phyloP scores from a whole-genome alignment of 1,140 invertebrate genomes.

The Danaus melanippus region DNA sequence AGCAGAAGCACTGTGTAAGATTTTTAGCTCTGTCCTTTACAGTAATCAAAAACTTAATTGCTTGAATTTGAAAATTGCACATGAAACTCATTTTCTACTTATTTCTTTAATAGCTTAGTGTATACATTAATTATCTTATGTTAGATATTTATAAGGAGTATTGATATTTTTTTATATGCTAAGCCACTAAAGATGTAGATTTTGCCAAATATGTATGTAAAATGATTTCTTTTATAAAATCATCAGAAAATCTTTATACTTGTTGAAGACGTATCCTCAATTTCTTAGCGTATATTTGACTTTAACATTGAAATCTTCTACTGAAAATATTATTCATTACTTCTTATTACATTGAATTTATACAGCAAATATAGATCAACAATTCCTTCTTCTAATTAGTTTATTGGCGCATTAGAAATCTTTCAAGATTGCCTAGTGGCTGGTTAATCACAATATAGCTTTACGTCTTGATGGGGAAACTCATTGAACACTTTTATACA shows the following conservation, averaged over 20 bases:
- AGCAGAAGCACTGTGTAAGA: slow-evolving; percentile 59
- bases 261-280: slow-evolving; percentile 4
- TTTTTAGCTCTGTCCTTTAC: slow-evolving; percentile 27
- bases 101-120: too few relatives aligned
- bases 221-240: slow-evolving; percentile 11
- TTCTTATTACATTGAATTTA: background rate
- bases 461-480: slow-evolving; percentile 49
- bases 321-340: background rate
- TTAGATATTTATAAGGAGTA: too few relatives aligned
- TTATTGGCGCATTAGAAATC: slow-evolving; percentile 27
- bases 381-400: slow-evolving; percentile 2
- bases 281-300: slow-evolving; percentile 12
- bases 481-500: slow-evolving; percentile 54
- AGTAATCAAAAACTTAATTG: slow-evolving; percentile 22
- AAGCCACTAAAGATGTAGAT: slow-evolving; percentile 21
- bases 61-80: slow-evolving; percentile 33
- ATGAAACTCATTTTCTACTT: too few relatives aligned
- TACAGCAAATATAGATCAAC: background rate
- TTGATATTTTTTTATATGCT: background rate
- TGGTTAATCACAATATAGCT: slow-evolving; percentile 57
- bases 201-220: slow-evolving; percentile 13
- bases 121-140: too few relatives aligned
- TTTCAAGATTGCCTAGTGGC: slow-evolving; percentile 46
- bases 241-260: slow-evolving; percentile 9
- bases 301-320: slow-evolving; percentile 6